These are phyloP conservation scores for Opisthocomus hoazin DNA, from an alignment of 2,113 vertebrate species.

Conservation along the genomic window DNA sequence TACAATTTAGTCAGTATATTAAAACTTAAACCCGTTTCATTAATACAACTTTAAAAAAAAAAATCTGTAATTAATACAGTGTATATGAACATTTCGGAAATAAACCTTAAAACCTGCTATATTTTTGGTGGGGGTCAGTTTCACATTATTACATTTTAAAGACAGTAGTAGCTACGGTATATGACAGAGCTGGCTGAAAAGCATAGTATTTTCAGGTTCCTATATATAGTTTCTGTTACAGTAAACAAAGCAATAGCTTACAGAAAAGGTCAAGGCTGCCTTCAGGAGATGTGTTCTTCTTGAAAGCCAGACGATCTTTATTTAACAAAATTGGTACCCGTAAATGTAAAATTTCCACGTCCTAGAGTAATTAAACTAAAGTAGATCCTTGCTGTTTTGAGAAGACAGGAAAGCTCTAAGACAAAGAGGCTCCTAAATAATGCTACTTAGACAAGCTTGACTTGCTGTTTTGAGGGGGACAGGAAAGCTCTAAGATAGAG, in stretches of 20 bases:
- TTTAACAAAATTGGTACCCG: no score
- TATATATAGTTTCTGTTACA: background rate
- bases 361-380: no score
- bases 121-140: background rate
- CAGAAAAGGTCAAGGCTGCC: background rate
- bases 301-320: background rate
- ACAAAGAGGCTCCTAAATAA: no score
- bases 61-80: slow-evolving; percentile 67
- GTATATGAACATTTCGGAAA: slow-evolving; percentile 74
- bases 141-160: background rate
- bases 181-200: background rate
- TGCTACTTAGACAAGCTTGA: no score
- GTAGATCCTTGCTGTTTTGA: no score
- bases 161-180: background rate
- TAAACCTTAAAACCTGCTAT: slow-evolving; percentile 53
- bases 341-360: no score
- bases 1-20: slow-evolving; percentile 46
- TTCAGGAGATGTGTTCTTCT: background rate
- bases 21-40: slow-evolving; percentile 59
- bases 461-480: no score
- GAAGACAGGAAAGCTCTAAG: no score
- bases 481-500: no score
- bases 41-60: slow-evolving; percentile 73
- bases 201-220: background rate
- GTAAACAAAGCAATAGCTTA: background rate